A percentile compares a stretch with the other conserved stretches of the same genome.
phyloP scores from a whole-genome alignment of 2,888 invertebrate genomes.

The Theretra japonica region DNA sequence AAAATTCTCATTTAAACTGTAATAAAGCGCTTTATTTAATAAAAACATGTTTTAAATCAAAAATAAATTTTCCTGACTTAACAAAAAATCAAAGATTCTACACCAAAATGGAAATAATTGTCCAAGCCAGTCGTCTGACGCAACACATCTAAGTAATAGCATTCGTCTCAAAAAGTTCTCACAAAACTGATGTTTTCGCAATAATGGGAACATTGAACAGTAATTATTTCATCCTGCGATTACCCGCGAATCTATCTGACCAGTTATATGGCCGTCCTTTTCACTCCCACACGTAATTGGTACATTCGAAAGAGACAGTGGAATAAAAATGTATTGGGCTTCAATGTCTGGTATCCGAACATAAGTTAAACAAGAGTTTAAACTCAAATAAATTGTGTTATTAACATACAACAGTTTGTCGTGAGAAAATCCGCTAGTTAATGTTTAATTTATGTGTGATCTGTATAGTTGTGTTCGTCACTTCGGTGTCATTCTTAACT shows the following conservation, averaged over 20 bases:
- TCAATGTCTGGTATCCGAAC: neutral
- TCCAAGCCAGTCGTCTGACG: neutral
- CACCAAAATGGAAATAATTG: neutral
- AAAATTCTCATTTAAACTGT: no score
- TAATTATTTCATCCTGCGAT: constrained; percentile 33
- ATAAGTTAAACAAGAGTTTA: neutral
- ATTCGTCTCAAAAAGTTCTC: constrained; percentile 22
- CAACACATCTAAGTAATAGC: neutral
- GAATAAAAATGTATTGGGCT: constrained; percentile 14
- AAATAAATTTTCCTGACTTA: no score
- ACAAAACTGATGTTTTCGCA: constrained; percentile 31
- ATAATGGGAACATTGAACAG: constrained; percentile 31
- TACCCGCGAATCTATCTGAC: constrained; percentile 26
- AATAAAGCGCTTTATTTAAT: no score
- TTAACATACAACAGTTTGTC: constrained; percentile 18
- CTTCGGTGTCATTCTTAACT: neutral
- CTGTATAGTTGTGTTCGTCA: neutral
- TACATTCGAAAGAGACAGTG: neutral
- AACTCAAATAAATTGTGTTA: neutral
- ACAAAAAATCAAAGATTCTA: neutral
- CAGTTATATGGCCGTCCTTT: neutral
- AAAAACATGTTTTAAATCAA: no score
- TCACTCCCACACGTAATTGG: neutral
- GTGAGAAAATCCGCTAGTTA: constrained; percentile 18
- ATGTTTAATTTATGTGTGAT: constrained; percentile 18